Evolutionary conservation across 2,888 invertebrate genomes (phyloP), one percentile per base, ranked within the genome.

Genomic region (Galerucella pusilla): DNA sequence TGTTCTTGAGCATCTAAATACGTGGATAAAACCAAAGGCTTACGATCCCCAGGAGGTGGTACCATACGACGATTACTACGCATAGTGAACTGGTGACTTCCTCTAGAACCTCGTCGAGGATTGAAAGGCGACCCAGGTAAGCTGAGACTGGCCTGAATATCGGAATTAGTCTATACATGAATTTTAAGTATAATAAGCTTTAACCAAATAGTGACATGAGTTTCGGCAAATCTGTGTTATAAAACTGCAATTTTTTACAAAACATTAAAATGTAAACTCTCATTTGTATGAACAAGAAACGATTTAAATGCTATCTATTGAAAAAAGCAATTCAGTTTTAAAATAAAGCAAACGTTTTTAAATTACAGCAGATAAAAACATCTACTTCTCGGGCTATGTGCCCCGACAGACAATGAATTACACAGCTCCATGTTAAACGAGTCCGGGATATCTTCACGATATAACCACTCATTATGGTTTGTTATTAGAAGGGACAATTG

Each of bases 101-200:
- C 96, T 83, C 96, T 92, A 84, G 96, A 96, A 81, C 95, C 95
- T 83, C 97, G 93, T 79, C 97, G 94, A 85, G 94, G 91, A 90
- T 96, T 96, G 93, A 97, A 97, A 84, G 98, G 98, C 83, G 98
- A 98, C 84, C 97, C 97, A 85, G 98, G 98, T 87, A 98, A 93
- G 89, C 97, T 98, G 88, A 97, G 92, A 89, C 97, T 98, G 87
- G 97, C 96, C 97, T 98, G 93, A 85, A 88, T 83, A 88, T 84
- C 85, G 85, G 85, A 87, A 83, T 87, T 85, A 83, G 84, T 85
- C 85, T 86, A 85, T 86, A 85, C 84, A 85, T 86, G 85, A 84
- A 82, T 84, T 82, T 84, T 81, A 82, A 83, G 82, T 83, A 65
- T 68, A 68, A 57, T 11, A 45, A 65, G 28, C n/a, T 65, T 16